Percentiles rank a stretch among this genome's conserved stretches.
These are phyloP conservation scores for Eristalinus sepulchralis DNA, from an alignment of 2,888 invertebrate genomes.

Conservation along the genomic window DNA sequence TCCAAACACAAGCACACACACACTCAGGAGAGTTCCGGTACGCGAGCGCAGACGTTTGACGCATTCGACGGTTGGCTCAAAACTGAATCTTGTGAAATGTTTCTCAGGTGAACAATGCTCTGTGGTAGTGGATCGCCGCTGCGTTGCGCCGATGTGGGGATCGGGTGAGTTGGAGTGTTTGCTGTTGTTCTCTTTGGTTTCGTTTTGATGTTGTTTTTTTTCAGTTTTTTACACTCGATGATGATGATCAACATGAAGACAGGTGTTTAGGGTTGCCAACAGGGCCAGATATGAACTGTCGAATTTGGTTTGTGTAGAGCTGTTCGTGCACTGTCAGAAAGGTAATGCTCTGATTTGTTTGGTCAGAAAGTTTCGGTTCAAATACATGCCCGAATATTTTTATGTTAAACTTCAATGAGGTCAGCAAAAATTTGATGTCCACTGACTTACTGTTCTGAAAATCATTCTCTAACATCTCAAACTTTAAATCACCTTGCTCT, in stretches of 20 bases:
- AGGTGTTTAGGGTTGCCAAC: constrained; percentile 69
- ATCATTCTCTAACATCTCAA: too few species aligned
- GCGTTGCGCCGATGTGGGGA: too few species aligned
- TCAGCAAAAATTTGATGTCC: too few species aligned
- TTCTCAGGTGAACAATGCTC: constrained; percentile 65
- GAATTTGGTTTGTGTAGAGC: too few species aligned
- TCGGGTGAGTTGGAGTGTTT: constrained; percentile 48
- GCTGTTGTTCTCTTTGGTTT: constrained; percentile 19
- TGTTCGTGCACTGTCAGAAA: too few species aligned
- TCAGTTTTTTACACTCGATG: constrained; percentile 15
- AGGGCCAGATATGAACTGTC: too few species aligned
- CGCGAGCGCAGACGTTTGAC: constrained; percentile 66
- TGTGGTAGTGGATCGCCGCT: background rate
- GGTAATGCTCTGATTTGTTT: too few species aligned
- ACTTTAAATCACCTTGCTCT: too few species aligned
- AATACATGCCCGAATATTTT: too few species aligned
- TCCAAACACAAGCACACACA: constrained; percentile 7
- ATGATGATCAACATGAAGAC: constrained; percentile 57
- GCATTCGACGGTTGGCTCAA: constrained; percentile 68
- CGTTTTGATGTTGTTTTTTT: constrained; percentile 8
- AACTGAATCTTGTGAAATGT: constrained; percentile 63
- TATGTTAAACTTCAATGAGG: too few species aligned
- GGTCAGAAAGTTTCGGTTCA: too few species aligned
- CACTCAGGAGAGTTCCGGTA: constrained; percentile 21
- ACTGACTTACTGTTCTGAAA: too few species aligned